A percentile compares a stretch with the other conserved stretches of the same genome.
Conservation (phyloP, 2,888 invertebrate genomes). For the Dioctria rufipes region DNA sequence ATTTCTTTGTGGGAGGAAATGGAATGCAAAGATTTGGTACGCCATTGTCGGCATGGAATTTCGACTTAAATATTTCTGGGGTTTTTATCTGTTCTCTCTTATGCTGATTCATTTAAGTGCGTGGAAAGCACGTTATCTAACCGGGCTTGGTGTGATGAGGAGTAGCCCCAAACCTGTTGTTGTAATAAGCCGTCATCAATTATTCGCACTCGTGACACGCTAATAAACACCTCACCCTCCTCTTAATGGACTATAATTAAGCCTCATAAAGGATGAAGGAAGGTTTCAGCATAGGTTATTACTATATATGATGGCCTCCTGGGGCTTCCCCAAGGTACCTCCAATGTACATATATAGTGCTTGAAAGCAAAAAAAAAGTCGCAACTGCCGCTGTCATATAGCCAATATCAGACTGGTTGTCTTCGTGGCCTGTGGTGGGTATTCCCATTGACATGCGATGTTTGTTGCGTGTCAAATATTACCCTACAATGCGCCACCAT, state of each 20-base stretch:
- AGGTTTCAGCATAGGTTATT: constrained; percentile 59
- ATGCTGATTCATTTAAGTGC: not conserved
- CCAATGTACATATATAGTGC: not conserved
- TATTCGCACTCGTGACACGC: constrained; percentile 61
- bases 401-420: not conserved
- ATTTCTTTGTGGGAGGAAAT: not conserved
- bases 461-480: constrained; percentile 49
- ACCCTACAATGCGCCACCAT: not conserved
- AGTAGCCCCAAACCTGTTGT: constrained; percentile 21
- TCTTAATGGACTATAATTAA: constrained; percentile 63
- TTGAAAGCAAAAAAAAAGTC: constrained; percentile 19
- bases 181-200: constrained; percentile 51
- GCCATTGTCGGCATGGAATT: not conserved
- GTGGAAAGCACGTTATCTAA: not conserved
- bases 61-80: constrained; percentile 1
- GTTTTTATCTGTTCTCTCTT: not conserved
- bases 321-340: not conserved
- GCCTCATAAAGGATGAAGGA: constrained; percentile 61
- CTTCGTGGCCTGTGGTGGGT: constrained; percentile 20
- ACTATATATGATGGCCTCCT: constrained; percentile 32
- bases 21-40: not conserved
- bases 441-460: constrained; percentile 47
- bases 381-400: constrained; percentile 9
- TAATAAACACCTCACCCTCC: constrained; percentile 62
- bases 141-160: not conserved